A percentile compares a stretch with the other conserved stretches of the same genome.
These are phyloP conservation scores for Rattus norvegicus DNA, from an alignment of 2,113 vertebrate species.

Conservation along the genomic window DNA sequence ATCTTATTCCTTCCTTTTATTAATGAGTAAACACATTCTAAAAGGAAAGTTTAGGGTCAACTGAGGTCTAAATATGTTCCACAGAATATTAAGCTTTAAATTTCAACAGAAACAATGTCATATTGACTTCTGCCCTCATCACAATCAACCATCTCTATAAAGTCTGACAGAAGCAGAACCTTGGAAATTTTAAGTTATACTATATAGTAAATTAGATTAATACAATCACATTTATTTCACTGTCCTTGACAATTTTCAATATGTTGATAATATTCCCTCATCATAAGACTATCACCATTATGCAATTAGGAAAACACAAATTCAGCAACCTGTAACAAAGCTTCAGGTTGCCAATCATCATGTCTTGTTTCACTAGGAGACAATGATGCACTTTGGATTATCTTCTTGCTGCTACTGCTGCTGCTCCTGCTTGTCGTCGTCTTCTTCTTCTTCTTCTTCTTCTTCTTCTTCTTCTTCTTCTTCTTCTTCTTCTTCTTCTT, in stretches of 20 bases:
- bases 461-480: too few relatives aligned
- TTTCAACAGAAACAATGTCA: not conserved
- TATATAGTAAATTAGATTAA: not conserved
- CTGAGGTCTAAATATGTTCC: not conserved
- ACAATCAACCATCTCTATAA: not conserved
- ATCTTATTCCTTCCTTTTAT: not conserved
- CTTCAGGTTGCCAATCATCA: not conserved
- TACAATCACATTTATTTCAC: not conserved
- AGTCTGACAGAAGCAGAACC: not conserved
- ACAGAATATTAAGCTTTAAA: not conserved
- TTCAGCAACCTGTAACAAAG: not conserved
- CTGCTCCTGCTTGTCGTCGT: too few relatives aligned
- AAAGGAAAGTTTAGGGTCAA: not conserved
- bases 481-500: too few relatives aligned
- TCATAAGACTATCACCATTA: not conserved
- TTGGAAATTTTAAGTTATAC: not conserved
- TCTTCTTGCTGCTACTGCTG: not conserved
- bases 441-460: too few relatives aligned
- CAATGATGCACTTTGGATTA: not conserved
- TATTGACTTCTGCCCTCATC: not conserved
- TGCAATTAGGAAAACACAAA: not conserved
- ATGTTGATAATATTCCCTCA: not conserved
- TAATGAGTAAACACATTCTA: not conserved
- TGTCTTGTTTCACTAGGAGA: not conserved
- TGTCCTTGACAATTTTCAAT: not conserved